Evolutionary conservation across 2,797 vertebrate genomes (phyloP), one percentile per base, ranked within the genome.

Genomic region (Streptopelia turtur): DNA sequence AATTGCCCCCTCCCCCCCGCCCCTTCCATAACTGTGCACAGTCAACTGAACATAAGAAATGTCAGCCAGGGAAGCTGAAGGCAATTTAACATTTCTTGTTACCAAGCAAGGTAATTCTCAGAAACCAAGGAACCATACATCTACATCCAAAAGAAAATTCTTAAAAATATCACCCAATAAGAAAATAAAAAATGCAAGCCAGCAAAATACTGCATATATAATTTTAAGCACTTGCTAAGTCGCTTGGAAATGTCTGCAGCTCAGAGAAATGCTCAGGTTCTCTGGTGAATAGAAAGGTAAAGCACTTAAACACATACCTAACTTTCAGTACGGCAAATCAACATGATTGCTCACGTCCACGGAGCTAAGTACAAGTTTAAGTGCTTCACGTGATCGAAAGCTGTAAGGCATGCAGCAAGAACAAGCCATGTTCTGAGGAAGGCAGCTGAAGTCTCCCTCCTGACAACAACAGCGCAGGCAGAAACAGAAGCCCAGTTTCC

Each of bases 191-290:
- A 92, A 27, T 17, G 27, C 92, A 94, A 75, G 55, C 61, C 88
- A 95, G 41, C 31, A 89, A 87, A 90, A 93, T 65, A 83, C 20
- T 9, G 56, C 45, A 68, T 47, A 57, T 50, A n/a, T 66, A 47
- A 87, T 78, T 93, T 85, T 59, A 87, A 80, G 60, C 68, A 74
- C 52, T 93, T 84, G 50, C 10, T 91, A 91, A 82, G 35, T 84
- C 0, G 0, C 49, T 70, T 64, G 64, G 70, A 94, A 89, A 27
- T 39, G 52, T 91, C 56, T 87, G 63, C 39, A 68, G 75, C 75
- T 79, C 33, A 53, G 77, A 94, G 31, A 76, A 90, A 84, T 8
- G 28, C 41, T 93, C 37, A 31, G 41, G 75, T 66, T 50, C 33
- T 80, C 86, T 33, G 45, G 61, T 16, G 50, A 63, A 68, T 75